Conservation (phyloP, 92 coral and sea anemone genomes). For the Palythoa grandiflora region DNA sequence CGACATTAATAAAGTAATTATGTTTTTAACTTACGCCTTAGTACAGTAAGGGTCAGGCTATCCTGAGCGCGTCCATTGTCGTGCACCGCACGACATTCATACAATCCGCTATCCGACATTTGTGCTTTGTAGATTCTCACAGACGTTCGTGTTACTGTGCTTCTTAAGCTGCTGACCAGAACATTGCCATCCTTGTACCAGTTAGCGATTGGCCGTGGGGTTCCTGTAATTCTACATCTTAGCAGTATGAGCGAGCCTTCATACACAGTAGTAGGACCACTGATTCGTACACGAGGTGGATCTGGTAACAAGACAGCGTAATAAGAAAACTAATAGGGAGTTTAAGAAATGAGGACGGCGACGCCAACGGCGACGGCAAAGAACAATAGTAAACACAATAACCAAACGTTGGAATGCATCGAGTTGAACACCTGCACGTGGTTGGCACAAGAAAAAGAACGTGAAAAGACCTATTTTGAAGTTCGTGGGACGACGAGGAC, state of each 20-base stretch:
- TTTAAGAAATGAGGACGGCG: no score
- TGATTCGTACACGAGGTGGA: conserved; percentile 30
- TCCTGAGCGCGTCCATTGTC: conserved; percentile 66
- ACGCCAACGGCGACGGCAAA: no score
- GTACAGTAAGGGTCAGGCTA: conserved; percentile 62
- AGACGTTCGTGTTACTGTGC: conserved; percentile 34
- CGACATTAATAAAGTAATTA: neutral
- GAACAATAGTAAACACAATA: no score
- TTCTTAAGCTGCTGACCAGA: conserved; percentile 26
- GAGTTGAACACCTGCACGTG: no score
- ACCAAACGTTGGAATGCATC: no score
- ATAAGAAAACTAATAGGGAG: neutral
- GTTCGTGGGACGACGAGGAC: no score
- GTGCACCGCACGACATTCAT: conserved; percentile 75
- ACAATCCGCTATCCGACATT: conserved; percentile 71
- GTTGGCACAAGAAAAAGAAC: no score
- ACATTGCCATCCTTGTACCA: conserved; percentile 82
- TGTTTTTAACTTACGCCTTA: conserved; percentile 52
- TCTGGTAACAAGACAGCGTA: neutral
- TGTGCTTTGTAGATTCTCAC: conserved; percentile 61
- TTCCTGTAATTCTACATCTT: conserved; percentile 74
- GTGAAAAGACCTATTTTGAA: no score
- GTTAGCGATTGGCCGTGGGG: conserved; percentile 79
- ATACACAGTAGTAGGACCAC: conserved; percentile 44
- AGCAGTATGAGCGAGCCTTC: conserved; percentile 71